Conservation (phyloP, 2,888 invertebrate genomes). For the Xanthorhoe spadicearia region DNA sequence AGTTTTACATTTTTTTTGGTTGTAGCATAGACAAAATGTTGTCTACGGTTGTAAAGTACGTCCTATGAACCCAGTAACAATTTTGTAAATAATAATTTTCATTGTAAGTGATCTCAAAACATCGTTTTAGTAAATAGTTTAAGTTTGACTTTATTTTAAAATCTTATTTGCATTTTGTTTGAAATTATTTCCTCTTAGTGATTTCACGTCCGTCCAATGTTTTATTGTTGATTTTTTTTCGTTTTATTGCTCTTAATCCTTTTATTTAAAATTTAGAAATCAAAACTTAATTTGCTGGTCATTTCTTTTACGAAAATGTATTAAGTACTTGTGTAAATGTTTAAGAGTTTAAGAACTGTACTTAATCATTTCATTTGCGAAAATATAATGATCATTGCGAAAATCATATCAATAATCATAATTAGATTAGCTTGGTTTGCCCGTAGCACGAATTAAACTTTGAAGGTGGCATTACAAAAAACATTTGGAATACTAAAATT, state of each 20-base stretch:
- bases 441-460: not conserved
- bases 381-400: slow-evolving; percentile 22
- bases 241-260: not conserved
- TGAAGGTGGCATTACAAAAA: too few relatives aligned
- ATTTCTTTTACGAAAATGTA: not conserved
- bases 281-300: not conserved
- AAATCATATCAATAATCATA: slow-evolving; percentile 33
- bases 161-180: slow-evolving; percentile 12
- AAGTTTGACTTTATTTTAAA: slow-evolving; percentile 13
- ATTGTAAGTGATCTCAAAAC: slow-evolving; percentile 32
- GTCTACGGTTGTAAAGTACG: too few relatives aligned
- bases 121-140: slow-evolving; percentile 23
- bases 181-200: slow-evolving; percentile 23
- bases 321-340: not conserved
- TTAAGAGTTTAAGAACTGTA: not conserved
- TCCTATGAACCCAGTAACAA: slow-evolving; percentile 15
- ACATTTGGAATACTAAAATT: too few relatives aligned
- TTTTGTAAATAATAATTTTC: slow-evolving; percentile 21
- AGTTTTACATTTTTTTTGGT: not conserved
- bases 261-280: not conserved
- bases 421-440: slow-evolving; percentile 21
- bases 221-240: slow-evolving; percentile 11
- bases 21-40: too few relatives aligned
- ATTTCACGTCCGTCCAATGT: slow-evolving; percentile 32
- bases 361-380: not conserved